A percentile compares a stretch with the other conserved stretches of the same genome.
Evolutionary conservation across 2,113 vertebrate genomes (phyloP).

Genomic region (Peromyscus californicus): DNA sequence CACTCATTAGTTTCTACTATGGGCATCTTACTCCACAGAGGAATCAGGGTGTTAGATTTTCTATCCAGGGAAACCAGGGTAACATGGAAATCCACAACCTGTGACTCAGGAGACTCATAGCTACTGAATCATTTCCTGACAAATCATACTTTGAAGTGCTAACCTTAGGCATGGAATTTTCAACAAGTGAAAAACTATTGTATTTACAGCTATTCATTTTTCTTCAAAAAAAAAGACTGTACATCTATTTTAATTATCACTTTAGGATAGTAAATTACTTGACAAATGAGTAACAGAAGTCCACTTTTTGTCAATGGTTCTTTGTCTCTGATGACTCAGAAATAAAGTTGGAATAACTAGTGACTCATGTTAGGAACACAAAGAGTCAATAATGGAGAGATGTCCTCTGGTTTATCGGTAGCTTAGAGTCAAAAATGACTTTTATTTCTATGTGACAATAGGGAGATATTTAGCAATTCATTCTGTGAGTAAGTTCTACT

Average conservation of each 20-base stretch:
- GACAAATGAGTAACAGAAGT: not conserved
- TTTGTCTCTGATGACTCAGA: not conserved
- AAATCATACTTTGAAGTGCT: not conserved
- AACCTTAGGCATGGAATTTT: not conserved
- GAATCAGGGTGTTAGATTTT: not conserved
- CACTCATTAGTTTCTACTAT: no score
- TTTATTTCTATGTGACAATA: not conserved
- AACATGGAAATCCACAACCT: no score
- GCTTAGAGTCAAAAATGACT: not conserved
- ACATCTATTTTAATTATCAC: not conserved
- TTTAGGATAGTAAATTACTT: not conserved
- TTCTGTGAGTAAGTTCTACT: not conserved
- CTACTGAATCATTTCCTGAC: not conserved
- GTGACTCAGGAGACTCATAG: not conserved
- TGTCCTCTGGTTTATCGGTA: no score
- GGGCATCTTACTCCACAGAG: not conserved
- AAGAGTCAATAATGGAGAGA: not conserved
- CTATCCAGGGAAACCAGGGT: no score
- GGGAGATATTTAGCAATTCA: not conserved
- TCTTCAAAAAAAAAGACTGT: not conserved
- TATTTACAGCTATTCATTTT: not conserved
- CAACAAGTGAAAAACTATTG: not conserved
- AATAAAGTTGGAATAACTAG: not conserved
- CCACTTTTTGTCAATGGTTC: not conserved
- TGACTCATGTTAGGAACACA: not conserved